Evolutionary conservation across 2,113 vertebrate genomes (phyloP).

Genomic region (Guaruba guarouba): DNA sequence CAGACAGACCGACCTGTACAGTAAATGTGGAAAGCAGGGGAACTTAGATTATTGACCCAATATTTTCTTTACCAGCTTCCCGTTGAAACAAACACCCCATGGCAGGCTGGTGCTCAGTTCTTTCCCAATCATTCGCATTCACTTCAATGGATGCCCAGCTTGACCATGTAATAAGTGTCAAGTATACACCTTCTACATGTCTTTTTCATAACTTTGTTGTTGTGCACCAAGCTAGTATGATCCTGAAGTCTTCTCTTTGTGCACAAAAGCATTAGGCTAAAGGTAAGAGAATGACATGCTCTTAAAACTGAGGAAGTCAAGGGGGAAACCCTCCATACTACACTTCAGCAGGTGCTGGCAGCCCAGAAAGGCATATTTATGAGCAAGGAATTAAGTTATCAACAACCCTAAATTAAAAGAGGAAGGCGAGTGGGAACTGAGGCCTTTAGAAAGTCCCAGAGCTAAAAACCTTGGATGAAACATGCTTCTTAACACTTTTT

Average conservation of each 20-base stretch:
- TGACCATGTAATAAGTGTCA: background rate
- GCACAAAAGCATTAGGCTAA: background rate
- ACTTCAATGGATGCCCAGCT: background rate
- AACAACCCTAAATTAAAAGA: background rate
- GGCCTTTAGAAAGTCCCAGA: background rate
- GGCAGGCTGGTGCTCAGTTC: background rate
- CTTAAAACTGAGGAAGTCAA: background rate
- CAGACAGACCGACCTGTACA: background rate
- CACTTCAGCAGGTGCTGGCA: background rate
- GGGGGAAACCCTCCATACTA: background rate
- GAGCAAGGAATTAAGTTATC: background rate
- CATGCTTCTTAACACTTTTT: background rate
- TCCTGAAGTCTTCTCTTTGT: background rate
- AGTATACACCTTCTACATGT: accelerated
- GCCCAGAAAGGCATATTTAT: background rate
- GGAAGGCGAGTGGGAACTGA: background rate
- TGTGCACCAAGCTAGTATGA: background rate
- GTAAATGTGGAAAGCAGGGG: background rate
- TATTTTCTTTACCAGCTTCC: background rate
- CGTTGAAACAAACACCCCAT: background rate
- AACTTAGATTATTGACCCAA: background rate
- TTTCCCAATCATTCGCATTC: background rate
- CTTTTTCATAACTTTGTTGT: background rate
- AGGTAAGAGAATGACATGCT: background rate
- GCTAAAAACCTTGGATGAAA: background rate